Evolutionary conservation across 2,888 invertebrate species (phyloP).

Genomic region (Buathra laborator): DNA sequence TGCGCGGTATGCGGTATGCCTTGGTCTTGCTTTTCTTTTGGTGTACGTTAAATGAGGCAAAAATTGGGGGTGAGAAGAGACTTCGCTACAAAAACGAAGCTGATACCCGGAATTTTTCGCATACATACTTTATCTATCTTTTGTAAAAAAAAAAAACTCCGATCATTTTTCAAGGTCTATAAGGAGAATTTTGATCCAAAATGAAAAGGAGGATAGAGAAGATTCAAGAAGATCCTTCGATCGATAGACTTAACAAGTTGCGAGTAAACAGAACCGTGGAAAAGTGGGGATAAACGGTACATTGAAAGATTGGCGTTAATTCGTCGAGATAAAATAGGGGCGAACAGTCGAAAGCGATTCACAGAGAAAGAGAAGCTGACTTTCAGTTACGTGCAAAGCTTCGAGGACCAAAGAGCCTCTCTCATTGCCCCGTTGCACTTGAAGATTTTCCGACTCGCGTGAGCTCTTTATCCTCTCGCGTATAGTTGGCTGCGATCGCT

Average conservation of each 20-base stretch:
- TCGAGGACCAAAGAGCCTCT: constrained; percentile 44
- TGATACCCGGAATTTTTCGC: too few species aligned
- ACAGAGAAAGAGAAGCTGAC: constrained; percentile 55
- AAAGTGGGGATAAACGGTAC: constrained; percentile 48
- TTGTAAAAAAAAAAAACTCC: background rate
- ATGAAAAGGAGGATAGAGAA: background rate
- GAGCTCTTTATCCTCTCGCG: constrained; percentile 28
- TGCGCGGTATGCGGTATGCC: background rate
- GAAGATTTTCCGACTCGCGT: constrained; percentile 47
- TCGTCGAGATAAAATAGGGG: constrained; percentile 71
- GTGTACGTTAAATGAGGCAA: background rate
- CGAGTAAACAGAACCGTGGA: constrained; percentile 10
- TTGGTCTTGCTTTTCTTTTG: background rate
- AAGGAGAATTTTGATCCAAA: background rate
- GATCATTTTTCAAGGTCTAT: background rate
- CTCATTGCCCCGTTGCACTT: constrained; percentile 32
- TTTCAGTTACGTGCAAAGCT: constrained; percentile 43
- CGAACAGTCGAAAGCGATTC: constrained; percentile 63
- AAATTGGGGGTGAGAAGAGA: too few species aligned
- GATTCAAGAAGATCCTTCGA: constrained; percentile 8
- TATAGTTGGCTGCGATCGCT: constrained; percentile 36
- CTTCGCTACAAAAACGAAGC: too few species aligned
- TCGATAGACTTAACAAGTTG: constrained; percentile 9
- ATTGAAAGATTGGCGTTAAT: constrained; percentile 76
- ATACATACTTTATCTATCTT: too few species aligned